Evolutionary conservation across 2,888 invertebrate genomes (phyloP).

Genomic region (Pterostichus madidus): DNA sequence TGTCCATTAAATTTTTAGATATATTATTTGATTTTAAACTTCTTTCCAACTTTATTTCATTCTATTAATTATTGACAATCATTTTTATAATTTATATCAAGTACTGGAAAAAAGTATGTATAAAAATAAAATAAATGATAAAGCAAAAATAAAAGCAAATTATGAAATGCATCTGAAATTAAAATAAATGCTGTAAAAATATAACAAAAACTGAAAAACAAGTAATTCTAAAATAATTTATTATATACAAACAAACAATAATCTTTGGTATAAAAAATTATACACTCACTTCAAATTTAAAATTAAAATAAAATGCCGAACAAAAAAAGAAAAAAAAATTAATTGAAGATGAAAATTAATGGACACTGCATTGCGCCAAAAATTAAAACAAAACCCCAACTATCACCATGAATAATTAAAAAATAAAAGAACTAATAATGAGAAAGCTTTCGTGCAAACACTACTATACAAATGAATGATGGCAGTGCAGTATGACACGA

Average conservation of each 20-base stretch:
- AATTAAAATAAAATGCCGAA: slow-evolving; percentile 20
- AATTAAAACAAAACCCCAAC: slow-evolving; percentile 11
- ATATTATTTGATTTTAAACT: neutral
- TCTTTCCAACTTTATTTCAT: neutral
- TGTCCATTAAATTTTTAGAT: slow-evolving; percentile 47
- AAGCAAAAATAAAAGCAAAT: slow-evolving; percentile 33
- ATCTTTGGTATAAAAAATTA: slow-evolving; percentile 44
- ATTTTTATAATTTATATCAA: neutral
- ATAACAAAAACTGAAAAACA: slow-evolving; percentile 28
- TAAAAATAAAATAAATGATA: slow-evolving; percentile 1
- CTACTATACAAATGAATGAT: slow-evolving; percentile 21
- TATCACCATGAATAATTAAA: slow-evolving; percentile 32
- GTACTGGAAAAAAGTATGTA: neutral
- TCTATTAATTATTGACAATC: neutral
- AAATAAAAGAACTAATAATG: neutral
- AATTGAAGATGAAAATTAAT: slow-evolving; percentile 52
- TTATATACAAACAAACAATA: slow-evolving; percentile 32
- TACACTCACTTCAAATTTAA: slow-evolving; percentile 40
- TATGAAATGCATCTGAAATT: slow-evolving; percentile 48
- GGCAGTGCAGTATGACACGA: slow-evolving; percentile 29
- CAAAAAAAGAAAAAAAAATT: slow-evolving; percentile 33
- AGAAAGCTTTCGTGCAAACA: slow-evolving; percentile 29
- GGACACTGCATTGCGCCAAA: slow-evolving; percentile 33
- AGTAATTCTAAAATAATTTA: slow-evolving; percentile 47
- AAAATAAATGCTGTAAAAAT: slow-evolving; percentile 47